Conservation (phyloP, 2,113 vertebrate genomes). For the Grallaria varia region DNA sequence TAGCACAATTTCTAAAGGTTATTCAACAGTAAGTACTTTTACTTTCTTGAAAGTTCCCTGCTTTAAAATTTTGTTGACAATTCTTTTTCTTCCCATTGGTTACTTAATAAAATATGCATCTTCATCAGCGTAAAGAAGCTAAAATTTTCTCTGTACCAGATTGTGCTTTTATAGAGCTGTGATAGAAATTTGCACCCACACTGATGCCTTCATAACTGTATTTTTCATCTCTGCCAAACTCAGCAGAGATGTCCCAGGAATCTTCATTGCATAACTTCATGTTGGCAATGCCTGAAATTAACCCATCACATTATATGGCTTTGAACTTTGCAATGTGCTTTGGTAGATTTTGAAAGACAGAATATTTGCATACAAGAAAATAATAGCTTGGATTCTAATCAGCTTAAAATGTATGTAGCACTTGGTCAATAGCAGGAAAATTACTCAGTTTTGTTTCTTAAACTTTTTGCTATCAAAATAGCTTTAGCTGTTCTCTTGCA, state of each 20-base stretch:
- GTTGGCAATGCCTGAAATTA: not conserved
- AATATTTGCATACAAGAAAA: not conserved
- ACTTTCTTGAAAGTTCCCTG: not conserved
- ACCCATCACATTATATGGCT: not conserved
- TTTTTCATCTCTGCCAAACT: not conserved
- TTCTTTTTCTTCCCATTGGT: not conserved
- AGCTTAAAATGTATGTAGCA: not conserved
- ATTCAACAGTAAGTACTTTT: slow-evolving; percentile 54
- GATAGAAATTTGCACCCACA: not conserved
- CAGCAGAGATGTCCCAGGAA: not conserved
- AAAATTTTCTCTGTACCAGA: not conserved
- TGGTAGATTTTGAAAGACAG: not conserved
- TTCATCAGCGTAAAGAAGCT: not conserved
- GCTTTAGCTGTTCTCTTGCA: not conserved
- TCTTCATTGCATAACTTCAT: not conserved
- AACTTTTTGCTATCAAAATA: not conserved
- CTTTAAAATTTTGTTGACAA: not conserved
- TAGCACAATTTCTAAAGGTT: not conserved
- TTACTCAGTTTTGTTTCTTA: not conserved
- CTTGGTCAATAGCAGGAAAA: not conserved
- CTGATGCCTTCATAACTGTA: not conserved
- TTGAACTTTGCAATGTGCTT: not conserved
- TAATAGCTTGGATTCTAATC: not conserved
- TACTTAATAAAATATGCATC: not conserved
- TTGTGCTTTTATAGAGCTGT: not conserved